Percentiles rank a stretch among this genome's conserved stretches.
Conservation (phyloP, 2,888 invertebrate species). For the Papilio protenor region DNA sequence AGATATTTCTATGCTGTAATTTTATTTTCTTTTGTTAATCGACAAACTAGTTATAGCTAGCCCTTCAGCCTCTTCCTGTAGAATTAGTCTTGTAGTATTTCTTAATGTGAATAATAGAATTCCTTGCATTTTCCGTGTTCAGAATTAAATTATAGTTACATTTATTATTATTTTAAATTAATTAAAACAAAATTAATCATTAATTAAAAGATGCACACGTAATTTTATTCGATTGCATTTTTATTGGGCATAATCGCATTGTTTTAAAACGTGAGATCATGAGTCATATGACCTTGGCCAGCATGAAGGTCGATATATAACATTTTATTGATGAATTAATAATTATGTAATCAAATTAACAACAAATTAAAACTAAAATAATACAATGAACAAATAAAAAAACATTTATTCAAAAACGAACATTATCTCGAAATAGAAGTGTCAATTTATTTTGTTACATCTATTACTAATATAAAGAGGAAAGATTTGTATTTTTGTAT, state of each 20-base stretch:
- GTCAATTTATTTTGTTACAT: too few species aligned
- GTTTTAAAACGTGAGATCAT: conserved; percentile 13
- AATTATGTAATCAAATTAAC: background rate
- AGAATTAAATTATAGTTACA: too few species aligned
- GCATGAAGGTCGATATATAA: conserved; percentile 31
- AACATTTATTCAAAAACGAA: too few species aligned
- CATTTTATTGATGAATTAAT: background rate
- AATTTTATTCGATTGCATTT: conserved; percentile 23
- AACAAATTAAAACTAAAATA: background rate
- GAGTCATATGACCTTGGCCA: conserved; percentile 26
- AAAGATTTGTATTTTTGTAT: too few species aligned
- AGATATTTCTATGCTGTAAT: background rate
- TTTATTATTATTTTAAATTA: background rate
- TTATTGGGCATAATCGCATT: conserved; percentile 29
- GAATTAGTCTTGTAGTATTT: too few species aligned
- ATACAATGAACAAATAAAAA: too few species aligned
- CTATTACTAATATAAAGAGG: too few species aligned
- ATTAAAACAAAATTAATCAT: background rate
- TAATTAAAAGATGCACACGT: conserved; percentile 10
- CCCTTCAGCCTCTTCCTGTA: too few species aligned
- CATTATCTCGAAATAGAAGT: too few species aligned
- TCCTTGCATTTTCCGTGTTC: too few species aligned
- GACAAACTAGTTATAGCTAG: background rate
- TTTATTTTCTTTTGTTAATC: background rate
- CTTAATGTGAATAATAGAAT: too few species aligned